Conservation (phyloP, 2,888 invertebrate genomes). For the Eretmocerus hayati region DNA sequence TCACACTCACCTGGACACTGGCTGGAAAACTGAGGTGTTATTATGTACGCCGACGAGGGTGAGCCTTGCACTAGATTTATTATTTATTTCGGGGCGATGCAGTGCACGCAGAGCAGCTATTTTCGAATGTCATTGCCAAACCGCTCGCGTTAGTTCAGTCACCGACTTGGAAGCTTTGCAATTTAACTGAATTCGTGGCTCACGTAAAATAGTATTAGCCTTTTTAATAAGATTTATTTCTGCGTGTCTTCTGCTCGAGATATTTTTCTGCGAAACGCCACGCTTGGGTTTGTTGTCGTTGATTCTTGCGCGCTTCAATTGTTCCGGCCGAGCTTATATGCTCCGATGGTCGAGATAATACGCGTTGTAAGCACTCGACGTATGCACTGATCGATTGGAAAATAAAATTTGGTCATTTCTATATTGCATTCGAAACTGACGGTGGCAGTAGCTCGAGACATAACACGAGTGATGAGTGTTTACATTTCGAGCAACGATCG, state of each 20-base stretch:
- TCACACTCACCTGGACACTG: too few species aligned
- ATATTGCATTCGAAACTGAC: too few species aligned
- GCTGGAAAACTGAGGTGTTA: not conserved
- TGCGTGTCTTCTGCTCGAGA: not conserved
- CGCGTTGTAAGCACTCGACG: too few species aligned
- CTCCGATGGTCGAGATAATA: not conserved
- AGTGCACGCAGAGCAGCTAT: not conserved
- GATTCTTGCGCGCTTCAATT: not conserved
- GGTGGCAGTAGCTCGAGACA: too few species aligned
- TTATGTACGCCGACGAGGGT: constrained; percentile 19
- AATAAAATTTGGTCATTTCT: too few species aligned
- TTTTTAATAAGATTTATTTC: not conserved
- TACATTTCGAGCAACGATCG: too few species aligned
- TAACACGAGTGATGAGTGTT: too few species aligned
- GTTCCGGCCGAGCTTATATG: not conserved
- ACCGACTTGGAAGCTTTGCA: constrained; percentile 7
- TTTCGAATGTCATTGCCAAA: constrained; percentile 12
- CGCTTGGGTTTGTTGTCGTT: not conserved
- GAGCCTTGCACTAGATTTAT: not conserved
- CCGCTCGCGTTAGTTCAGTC: too few species aligned
- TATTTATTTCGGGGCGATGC: not conserved
- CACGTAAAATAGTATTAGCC: constrained; percentile 4
- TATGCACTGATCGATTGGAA: too few species aligned
- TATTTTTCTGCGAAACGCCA: not conserved
- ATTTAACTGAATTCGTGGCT: constrained; percentile 13